phyloP scores from a whole-genome alignment of 2,888 invertebrate genomes.

The Drosophila ezoana region DNA sequence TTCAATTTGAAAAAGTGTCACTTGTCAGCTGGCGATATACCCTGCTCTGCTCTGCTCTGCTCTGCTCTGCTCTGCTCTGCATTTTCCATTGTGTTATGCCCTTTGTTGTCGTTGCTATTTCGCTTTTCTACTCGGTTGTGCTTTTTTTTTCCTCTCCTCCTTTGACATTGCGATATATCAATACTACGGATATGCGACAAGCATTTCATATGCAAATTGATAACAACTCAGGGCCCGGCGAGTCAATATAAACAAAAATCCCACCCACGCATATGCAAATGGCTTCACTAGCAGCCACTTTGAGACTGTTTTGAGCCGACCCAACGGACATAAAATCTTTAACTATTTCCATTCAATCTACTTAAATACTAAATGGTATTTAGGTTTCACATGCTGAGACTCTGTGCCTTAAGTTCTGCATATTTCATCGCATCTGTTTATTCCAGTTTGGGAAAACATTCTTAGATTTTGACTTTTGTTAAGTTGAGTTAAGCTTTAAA shows the following conservation, averaged over 20 bases:
- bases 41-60: constrained; percentile 5
- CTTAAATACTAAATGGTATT: too few relatives aligned
- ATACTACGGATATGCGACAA: constrained; percentile 45
- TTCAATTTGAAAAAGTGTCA: constrained; percentile 78
- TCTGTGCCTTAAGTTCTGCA: too few relatives aligned
- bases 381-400: too few relatives aligned
- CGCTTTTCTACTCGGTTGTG: constrained; percentile 43
- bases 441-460: too few relatives aligned
- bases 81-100: constrained; percentile 44
- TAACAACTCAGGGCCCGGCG: constrained; percentile 42
- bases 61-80: not conserved
- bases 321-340: constrained; percentile 2
- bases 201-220: constrained; percentile 72
- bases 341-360: constrained; percentile 9
- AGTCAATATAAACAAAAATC: constrained; percentile 47
- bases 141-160: constrained; percentile 24
- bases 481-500: too few relatives aligned
- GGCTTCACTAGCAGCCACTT: constrained; percentile 18
- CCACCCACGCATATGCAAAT: constrained; percentile 53
- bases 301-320: not conserved
- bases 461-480: too few relatives aligned
- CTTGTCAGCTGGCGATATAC: constrained; percentile 70
- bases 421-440: too few relatives aligned
- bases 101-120: constrained; percentile 56
- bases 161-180: constrained; percentile 61